Conservation (phyloP, 2,888 invertebrate species). For the Apodemia hepburni region DNA sequence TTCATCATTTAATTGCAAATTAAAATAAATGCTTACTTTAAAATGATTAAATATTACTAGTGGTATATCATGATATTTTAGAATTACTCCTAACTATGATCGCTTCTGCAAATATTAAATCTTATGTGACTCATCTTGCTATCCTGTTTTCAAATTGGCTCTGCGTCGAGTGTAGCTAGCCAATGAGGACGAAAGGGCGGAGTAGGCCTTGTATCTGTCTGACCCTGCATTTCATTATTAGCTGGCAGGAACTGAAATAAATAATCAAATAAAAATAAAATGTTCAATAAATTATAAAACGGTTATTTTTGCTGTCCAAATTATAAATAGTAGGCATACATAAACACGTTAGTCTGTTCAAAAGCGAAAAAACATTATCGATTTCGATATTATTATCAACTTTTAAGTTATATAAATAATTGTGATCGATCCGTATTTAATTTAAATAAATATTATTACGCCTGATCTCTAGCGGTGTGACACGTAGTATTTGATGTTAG, state of each 20-base stretch:
- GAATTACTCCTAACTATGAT: not conserved
- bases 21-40: no score
- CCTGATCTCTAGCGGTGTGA: no score
- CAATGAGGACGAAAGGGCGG: constrained; percentile 9
- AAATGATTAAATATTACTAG: not conserved
- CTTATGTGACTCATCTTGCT: not conserved
- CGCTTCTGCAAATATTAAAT: not conserved
- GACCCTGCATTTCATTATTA: constrained; percentile 8
- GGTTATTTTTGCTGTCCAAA: not conserved
- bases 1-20: no score
- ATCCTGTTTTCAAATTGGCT: constrained; percentile 11
- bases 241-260: not conserved
- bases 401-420: no score
- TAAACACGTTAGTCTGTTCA: no score
- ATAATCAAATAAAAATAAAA: not conserved
- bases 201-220: constrained; percentile 9
- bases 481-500: no score
- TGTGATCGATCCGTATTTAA: no score
- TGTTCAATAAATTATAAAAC: not conserved
- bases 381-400: no score
- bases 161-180: not conserved
- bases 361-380: no score
- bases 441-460: no score
- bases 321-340: no score
- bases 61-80: not conserved